phyloP scores from a whole-genome alignment of 2,797 vertebrate genomes.

The Hirundo rustica region DNA sequence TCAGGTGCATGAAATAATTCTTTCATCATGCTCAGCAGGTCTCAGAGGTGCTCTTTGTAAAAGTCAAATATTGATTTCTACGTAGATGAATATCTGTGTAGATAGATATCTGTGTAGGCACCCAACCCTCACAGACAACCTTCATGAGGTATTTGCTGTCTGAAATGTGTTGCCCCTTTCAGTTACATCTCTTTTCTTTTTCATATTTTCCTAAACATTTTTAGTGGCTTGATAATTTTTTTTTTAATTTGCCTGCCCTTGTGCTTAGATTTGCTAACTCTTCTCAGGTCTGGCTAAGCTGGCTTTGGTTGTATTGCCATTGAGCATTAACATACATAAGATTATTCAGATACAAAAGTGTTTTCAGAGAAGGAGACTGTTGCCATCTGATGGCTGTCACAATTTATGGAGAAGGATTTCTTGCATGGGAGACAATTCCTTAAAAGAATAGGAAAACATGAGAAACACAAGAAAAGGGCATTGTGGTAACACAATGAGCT shows the following conservation, averaged over 20 bases:
- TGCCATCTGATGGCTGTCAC: neutral
- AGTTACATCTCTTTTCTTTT: neutral
- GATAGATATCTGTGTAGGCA: neutral
- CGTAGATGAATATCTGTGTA: neutral
- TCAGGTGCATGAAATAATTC: neutral
- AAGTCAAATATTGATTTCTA: neutral
- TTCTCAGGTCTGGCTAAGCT: neutral
- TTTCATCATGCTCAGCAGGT: neutral
- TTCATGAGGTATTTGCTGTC: neutral
- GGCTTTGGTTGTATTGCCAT: neutral
- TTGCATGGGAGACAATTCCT: neutral
- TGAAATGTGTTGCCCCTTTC: neutral
- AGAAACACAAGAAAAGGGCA: neutral
- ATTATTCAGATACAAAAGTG: neutral
- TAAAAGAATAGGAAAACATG: neutral
- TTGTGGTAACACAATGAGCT: neutral
- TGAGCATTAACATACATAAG: neutral
- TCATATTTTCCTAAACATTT: neutral
- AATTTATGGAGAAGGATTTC: neutral
- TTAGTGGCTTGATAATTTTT: neutral
- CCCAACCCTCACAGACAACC: accelerated
- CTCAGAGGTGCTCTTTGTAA: neutral
- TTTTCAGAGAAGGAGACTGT: neutral
- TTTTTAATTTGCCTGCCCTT: neutral
- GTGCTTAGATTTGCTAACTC: neutral